These are phyloP conservation scores for Meta bourneti DNA, from an alignment of 2,888 invertebrate species.

Conservation along the genomic window DNA sequence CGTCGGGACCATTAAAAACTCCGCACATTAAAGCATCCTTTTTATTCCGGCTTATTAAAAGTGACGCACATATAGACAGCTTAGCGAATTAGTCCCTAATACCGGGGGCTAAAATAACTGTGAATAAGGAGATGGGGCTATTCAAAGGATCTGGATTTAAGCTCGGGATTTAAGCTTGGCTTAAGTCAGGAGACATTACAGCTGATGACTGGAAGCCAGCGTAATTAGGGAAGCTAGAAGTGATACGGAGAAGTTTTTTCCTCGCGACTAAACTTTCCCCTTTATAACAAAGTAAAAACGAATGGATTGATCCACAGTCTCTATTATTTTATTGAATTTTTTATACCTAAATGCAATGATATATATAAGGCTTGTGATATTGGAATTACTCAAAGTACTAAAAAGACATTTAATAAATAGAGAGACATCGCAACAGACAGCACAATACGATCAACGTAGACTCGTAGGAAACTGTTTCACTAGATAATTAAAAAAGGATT, in stretches of 20 bases:
- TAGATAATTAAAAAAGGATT: no score
- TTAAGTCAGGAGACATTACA: slow-evolving; percentile 44
- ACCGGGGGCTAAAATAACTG: slow-evolving; percentile 13
- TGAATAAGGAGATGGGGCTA: slow-evolving; percentile 43
- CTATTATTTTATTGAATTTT: no score
- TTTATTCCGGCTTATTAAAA: slow-evolving; percentile 55
- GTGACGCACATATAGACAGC: slow-evolving; percentile 29
- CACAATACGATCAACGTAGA: no score
- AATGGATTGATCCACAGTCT: not conserved
- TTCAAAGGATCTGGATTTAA: slow-evolving; percentile 43
- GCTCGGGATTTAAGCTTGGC: slow-evolving; percentile 32
- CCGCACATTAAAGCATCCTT: slow-evolving; percentile 31
- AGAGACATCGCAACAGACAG: no score
- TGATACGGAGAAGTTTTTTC: not conserved
- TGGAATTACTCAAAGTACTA: no score
- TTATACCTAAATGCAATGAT: no score
- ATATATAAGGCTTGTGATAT: no score
- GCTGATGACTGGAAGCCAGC: slow-evolving; percentile 4
- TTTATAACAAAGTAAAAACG: not conserved
- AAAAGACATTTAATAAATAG: no score
- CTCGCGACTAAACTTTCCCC: not conserved
- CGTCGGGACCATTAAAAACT: slow-evolving; percentile 25
- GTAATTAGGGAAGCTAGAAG: slow-evolving; percentile 22
- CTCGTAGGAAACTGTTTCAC: no score
- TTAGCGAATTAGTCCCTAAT: slow-evolving; percentile 45